These are phyloP conservation scores for Sorex araneus DNA, from an alignment of 2,113 vertebrate species.

Conservation along the genomic window DNA sequence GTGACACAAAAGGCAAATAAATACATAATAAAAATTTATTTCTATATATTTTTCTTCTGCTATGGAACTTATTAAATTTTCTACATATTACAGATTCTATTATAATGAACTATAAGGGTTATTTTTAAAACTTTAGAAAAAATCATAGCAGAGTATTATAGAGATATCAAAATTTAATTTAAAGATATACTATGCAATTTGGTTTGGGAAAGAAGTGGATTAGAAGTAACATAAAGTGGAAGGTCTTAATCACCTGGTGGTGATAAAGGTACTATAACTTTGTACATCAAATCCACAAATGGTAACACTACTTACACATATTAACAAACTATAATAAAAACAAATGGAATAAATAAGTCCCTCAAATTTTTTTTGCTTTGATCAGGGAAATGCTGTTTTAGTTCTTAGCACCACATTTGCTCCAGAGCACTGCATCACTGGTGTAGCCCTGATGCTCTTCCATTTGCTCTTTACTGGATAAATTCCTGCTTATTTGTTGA, in stretches of 20 bases:
- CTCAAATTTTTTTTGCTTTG: too few species aligned
- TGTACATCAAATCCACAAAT: too few species aligned
- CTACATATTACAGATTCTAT: constrained; percentile 3
- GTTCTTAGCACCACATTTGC: too few species aligned
- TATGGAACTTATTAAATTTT: constrained; percentile 49
- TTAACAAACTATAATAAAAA: too few species aligned
- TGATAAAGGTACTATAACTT: too few species aligned
- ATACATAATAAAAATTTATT: not conserved
- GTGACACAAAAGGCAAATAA: too few species aligned
- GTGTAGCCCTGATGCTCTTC: not conserved
- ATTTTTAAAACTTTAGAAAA: constrained; percentile 27
- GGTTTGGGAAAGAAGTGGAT: not conserved
- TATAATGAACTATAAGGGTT: constrained; percentile 24
- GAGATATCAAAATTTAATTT: constrained; percentile 51
- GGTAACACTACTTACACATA: too few species aligned
- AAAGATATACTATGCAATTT: constrained; percentile 34
- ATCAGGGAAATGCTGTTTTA: too few species aligned
- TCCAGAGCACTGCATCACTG: too few species aligned
- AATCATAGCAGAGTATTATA: constrained; percentile 38
- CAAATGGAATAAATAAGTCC: too few species aligned
- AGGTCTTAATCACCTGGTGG: too few species aligned
- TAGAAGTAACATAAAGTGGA: too few species aligned
- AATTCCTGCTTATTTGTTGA: constrained; percentile 14
- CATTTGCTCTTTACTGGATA: constrained; percentile 16
- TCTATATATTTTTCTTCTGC: constrained; percentile 21